Evolutionary conservation across 2,888 invertebrate species (phyloP), one percentile per base, ranked within the genome.

Genomic region (Agrypnus murinus): DNA sequence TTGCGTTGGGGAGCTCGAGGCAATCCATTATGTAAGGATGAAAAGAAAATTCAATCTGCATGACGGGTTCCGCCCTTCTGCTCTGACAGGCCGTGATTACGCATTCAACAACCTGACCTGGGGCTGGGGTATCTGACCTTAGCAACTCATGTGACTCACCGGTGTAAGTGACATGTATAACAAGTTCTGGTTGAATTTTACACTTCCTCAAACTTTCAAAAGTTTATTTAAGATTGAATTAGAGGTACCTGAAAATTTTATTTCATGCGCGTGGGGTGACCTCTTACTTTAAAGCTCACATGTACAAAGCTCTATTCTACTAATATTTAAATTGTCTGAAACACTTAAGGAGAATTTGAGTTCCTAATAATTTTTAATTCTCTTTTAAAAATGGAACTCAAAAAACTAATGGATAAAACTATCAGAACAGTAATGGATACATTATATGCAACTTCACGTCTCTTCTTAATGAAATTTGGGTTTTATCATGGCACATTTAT

Each of bases 1-100:
- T 78, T 79, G 77, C 77, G 60, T 46, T 64, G 53, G 69, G 76
- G 76, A 73, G 81, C 83, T 78, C 74, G 68, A 65, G 81, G 85
- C 84, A 77, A 84, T 85, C 83, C 81, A 85, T 85, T 85, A 85
- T 85, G 82, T 82, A 84, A 81, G 81, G 83, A 83, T 85, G 84
- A 85, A 84, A 84, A 85, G 85, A 85, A 85, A 85, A 85, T 85
- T 85, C 84, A 85, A 84, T 85, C 84, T 83, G 81, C 81, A 83
- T 84, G 84, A 84, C 83, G 81, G 82, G 81, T 82, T 79, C 83
- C 81, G 82, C 82, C 84, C 82, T 83, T 82, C 82, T 82, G 82
- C 80, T 76, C 83, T 85, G 85, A 85, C 85, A 85, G 84, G 78
- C 82, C 82, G 84, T 85, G 84, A 85, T 85, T 85, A 85, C 82